Evolutionary conservation across 2,113 vertebrate species (phyloP).

Genomic region (Nansenia antarctica): DNA sequence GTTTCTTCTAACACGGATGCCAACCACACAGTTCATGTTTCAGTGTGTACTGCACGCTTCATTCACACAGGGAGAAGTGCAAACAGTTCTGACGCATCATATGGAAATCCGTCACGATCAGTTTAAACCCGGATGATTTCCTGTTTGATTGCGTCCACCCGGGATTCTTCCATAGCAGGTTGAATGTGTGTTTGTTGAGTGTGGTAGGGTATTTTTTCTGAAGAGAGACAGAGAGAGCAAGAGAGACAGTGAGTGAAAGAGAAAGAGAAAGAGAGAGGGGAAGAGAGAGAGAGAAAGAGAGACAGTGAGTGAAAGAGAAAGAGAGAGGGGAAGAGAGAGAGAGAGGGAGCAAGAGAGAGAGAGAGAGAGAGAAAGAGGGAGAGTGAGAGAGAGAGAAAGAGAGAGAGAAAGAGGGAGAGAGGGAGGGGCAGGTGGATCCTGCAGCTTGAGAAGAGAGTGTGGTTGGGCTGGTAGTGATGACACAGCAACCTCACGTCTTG

Average conservation of each 20-base stretch:
- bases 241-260: slow-evolving; percentile 23
- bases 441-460: background rate
- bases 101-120: background rate
- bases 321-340: no score
- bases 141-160: background rate
- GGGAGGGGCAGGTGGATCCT: slow-evolving; percentile 2
- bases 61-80: slow-evolving; percentile 27
- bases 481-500: background rate
- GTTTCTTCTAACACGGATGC: slow-evolving; percentile 27
- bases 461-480: background rate
- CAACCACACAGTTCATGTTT: slow-evolving; percentile 23
- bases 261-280: background rate
- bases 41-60: slow-evolving; percentile 46
- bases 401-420: background rate
- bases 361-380: slow-evolving; percentile 1
- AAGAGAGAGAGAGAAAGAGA: no score
- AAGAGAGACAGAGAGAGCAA: no score
- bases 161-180: background rate
- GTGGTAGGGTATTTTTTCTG: no score
- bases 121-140: background rate
- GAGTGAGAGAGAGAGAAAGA: slow-evolving; percentile 19
- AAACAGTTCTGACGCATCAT: slow-evolving; percentile 30
- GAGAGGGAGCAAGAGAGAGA: no score
- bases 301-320: slow-evolving; percentile 22
- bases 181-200: background rate